Evolutionary conservation across 2,888 invertebrate species (phyloP).

Genomic region (Eupithecia subumbrata): DNA sequence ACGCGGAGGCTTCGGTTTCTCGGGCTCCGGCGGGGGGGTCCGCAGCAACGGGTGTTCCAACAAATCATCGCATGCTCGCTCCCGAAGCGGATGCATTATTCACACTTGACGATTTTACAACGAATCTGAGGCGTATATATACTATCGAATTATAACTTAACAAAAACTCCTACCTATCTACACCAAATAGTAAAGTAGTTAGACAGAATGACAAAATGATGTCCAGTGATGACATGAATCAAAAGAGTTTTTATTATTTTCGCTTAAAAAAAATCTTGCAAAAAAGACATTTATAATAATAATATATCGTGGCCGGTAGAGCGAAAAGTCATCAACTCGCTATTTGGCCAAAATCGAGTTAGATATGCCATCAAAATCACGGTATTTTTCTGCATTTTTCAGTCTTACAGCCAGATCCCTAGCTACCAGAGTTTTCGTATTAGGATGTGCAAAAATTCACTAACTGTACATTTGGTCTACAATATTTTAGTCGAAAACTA

Average conservation of each 20-base stretch:
- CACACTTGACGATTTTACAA: constrained; percentile 1
- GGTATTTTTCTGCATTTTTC: no score
- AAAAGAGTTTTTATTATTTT: background rate
- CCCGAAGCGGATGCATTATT: constrained; percentile 67
- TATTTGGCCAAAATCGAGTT: no score
- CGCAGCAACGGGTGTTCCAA: constrained; percentile 63
- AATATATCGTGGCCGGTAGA: no score
- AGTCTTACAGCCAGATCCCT: no score
- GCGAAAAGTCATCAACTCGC: no score
- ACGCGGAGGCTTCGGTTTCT: constrained; percentile 66
- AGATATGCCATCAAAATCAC: no score
- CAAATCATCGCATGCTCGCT: constrained; percentile 65
- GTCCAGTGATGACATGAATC: background rate
- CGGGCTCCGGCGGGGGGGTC: constrained; percentile 74
- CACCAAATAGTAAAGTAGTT: background rate
- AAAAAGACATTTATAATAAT: no score
- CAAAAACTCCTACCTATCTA: background rate
- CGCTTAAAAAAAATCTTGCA: background rate
- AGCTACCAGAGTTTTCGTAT: no score
- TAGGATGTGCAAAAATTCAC: no score
- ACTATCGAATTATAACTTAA: background rate
- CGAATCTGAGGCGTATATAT: background rate
- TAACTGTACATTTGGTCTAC: no score
- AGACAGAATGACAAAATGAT: background rate
- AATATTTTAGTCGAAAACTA: no score